Base-by-base conservation (phyloP, 2,113 vertebrate genomes). In the Crotalus viridis region DNA sequence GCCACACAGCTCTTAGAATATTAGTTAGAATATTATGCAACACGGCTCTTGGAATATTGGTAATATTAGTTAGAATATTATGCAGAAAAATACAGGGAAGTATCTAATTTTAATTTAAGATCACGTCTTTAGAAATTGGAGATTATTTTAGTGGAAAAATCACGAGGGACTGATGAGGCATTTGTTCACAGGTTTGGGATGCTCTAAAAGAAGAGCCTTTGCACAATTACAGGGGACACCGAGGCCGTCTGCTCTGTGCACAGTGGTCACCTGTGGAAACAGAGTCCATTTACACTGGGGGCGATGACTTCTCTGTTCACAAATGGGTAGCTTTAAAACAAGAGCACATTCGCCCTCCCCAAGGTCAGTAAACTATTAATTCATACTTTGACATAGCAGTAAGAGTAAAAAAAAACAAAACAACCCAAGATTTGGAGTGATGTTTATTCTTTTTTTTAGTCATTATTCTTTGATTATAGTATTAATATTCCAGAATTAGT, bases 241-340 rank as follows among this genome's bases (percentile, higher is more conserved):
- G 96, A 1, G 98, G 99, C 5, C 98, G 98, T 24, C 97, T 99
- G 57, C 97, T 99, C 17, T 98, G 98, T 3, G 98, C 99, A 8
- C 98, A 98, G 1, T 99, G 99, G 99, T 99, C 99, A 0, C 98
- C 98, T 0, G 96, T 99, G 54, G 98, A 99, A 26, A 96, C 98
- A 0, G 99, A 99, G 24, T 94, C 96, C 95, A 91, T 99, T 95
- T 99, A 99, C 96, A 99, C 99, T 0, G 99, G 99, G 91, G 99
- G 98, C 22, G 99, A 99, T 96, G 99, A 99, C 96, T 99, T 99
- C 96, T 98, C 98, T 39, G 98, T 99, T 88, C 98, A 99, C 90
- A 98, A 98, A 91, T 99, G 99, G 99, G 97, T 96, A 3, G 93
- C 98, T 92, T 98, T 98, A 91, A 98, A 98, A 94, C 99, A 99